Base-by-base conservation (phyloP, 64 coral and sea anemone species). In the Stylophora pistillata region DNA sequence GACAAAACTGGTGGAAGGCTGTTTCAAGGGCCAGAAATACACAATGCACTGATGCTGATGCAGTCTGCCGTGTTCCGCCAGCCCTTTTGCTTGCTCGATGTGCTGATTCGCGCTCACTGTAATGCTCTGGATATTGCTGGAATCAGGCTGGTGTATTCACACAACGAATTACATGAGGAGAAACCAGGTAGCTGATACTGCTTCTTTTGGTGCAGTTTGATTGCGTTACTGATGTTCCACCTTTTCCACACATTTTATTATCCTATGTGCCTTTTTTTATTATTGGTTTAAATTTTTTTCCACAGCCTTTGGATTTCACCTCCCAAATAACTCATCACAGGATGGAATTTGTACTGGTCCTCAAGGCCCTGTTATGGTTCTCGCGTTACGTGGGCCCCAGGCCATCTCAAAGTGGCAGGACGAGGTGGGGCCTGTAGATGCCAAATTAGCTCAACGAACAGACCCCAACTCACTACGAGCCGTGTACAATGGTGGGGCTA, bases 391-490 rank as follows among this genome's bases (percentile, higher is more conserved):
- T 69, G 97, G 97, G 26, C 93, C 97, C 9, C 27, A 75, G 56
- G 89, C 97, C 30, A 71, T 99, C 30, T 65, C 64, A 15, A 64
- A 74, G 27, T 93, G 94, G 97, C 77, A 93, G 28, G 90, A 95
- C 28, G 88, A 89, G 59, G 91, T 99, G 64, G 97, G 97, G 30
- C 94, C 97, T 20, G 74, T 85, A 56, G 94, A 93, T 59, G 57
- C 93, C 23, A 71, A 71, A 61, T 77, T 99, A 21, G 97, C 94
- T 20, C 62, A 73, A 78, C 90, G 86, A 21, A 95, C 87, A 2
- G 91, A 99, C 83, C 95, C 95, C 20, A 89, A 89, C 69, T 97
- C 97, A 55, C 85, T 99, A 23, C 90, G 97, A 82, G 81, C 93
- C 62, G 23, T 99, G 58, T 99, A 99, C 53, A 90, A 88, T 26